Base-by-base conservation (phyloP, 1,140 invertebrate genomes). In the Lepidurus apus region DNA sequence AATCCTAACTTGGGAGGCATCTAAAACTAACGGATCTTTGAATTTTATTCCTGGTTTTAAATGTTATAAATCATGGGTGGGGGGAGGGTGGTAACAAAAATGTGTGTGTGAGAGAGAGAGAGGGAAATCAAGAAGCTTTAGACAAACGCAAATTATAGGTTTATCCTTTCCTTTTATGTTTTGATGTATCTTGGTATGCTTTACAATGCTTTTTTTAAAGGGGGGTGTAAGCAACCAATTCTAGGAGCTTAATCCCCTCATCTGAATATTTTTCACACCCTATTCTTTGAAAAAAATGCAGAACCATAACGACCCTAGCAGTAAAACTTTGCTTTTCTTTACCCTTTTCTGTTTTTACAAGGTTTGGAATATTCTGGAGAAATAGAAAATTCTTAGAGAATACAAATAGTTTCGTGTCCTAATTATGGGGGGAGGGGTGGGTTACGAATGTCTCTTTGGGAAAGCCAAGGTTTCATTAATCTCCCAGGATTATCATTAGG, bases 261-360 rank as follows among this genome's bases (percentile, higher is more conserved):
- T 65, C 53, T 65, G 53, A 65, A 65, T 65, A 65, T n/a, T 65
- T 65, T 65, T 65, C 53, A 65, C 53, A 65, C 53, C 53, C 53
- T 21, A 65, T 65, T 65, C 21, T 21, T 21, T 13, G 21, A 65
- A 65, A 65, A 65, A 7, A n/a, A 65, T 65, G 53, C 53, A 65
- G 21, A 65, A 13, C 53, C 53, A 65, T 65, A 65, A 13, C 53
- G 53, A 17, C 53, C 34, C 21, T 10, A 65, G n/a, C 53, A 65
- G 21, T 65, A 65, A 65, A 65, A 65, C 34, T 34, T 34, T 34
- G 2, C 34, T 34, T 34, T 34, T 34, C 34, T 34, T 34, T 34
- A 34, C 34, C 34, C 34, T 34, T 34, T 34, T 34, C 34, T 34
- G 34, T 34, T 34, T 34, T 4, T 34, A 34, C 34, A 34, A 34